A percentile compares a stretch with the other conserved stretches of the same genome.
Conservation (phyloP, 2,888 invertebrate species). For the Schizotus pectinicornis region DNA sequence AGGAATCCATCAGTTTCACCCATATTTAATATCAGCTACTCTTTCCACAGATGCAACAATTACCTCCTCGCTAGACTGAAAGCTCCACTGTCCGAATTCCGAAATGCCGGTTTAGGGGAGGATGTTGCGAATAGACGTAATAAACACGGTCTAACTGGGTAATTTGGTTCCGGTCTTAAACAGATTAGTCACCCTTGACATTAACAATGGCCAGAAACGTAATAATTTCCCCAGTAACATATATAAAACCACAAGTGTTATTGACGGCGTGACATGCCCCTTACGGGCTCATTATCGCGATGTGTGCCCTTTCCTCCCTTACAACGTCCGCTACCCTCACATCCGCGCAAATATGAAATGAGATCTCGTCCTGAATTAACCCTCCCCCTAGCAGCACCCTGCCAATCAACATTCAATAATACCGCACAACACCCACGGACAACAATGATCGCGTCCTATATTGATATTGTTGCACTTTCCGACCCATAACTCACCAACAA, state of each 20-base stretch:
- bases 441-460: constrained; percentile 22
- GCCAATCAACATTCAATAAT: constrained; percentile 27
- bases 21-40: too few species aligned
- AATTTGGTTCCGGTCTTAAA: constrained; percentile 5
- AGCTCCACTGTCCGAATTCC: too few species aligned
- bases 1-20: too few species aligned
- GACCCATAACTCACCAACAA: constrained; percentile 27
- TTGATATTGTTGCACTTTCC: constrained; percentile 30
- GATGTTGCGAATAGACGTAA: background rate
- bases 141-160: background rate
- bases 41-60: too few species aligned
- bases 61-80: too few species aligned
- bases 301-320: constrained; percentile 31
- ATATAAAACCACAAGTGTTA: constrained; percentile 32
- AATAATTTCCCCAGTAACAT: constrained; percentile 33
- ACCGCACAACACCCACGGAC: constrained; percentile 1
- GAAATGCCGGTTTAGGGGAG: too few species aligned
- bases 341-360: constrained; percentile 25
- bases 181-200: constrained; percentile 21
- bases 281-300: constrained; percentile 29
- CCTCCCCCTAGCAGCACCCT: constrained; percentile 13
- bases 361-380: constrained; percentile 26
- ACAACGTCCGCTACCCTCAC: background rate
- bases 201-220: constrained; percentile 30
- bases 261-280: constrained; percentile 27